Conservation (phyloP, 1,140 invertebrate species). For the Drosophila arizonae region DNA sequence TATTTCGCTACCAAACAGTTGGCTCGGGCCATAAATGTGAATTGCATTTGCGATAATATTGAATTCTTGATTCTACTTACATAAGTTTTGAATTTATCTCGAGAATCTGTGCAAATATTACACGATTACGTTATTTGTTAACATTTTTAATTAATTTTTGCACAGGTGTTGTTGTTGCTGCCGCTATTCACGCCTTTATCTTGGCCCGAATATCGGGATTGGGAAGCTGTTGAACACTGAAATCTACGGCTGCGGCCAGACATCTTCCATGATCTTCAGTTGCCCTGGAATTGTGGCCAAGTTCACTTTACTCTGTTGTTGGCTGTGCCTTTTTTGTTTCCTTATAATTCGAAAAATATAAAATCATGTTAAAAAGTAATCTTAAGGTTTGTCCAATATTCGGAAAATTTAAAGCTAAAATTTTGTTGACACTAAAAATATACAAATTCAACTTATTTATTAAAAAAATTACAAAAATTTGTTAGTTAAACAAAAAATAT, state of each 20-base stretch:
- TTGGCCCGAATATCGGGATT: constrained; percentile 32
- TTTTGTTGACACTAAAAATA: not conserved
- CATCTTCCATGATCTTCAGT: constrained; percentile 56
- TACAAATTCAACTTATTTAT: not conserved
- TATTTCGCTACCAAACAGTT: constrained; percentile 30
- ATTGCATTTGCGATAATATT: constrained; percentile 31
- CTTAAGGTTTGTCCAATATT: not conserved
- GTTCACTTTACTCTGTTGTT: constrained; percentile 56
- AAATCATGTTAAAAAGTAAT: constrained; percentile 23
- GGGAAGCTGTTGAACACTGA: constrained; percentile 23
- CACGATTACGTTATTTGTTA: constrained; percentile 54
- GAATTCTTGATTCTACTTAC: constrained; percentile 46
- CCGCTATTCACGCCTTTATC: constrained; percentile 64
- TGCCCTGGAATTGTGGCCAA: constrained; percentile 63
- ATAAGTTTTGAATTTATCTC: constrained; percentile 30
- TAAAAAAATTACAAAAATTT: too few species aligned
- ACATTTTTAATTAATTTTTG: constrained; percentile 69
- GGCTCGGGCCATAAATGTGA: constrained; percentile 21
- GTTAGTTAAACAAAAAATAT: too few species aligned
- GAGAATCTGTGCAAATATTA: constrained; percentile 48
- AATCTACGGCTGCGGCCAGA: constrained; percentile 11
- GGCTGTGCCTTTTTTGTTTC: constrained; percentile 19
- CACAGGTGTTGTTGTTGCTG: constrained; percentile 31
- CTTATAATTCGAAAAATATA: not conserved
- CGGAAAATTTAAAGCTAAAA: not conserved